phyloP scores from a whole-genome alignment of 2,797 vertebrate genomes.

The Anomalospiza imberbis region DNA sequence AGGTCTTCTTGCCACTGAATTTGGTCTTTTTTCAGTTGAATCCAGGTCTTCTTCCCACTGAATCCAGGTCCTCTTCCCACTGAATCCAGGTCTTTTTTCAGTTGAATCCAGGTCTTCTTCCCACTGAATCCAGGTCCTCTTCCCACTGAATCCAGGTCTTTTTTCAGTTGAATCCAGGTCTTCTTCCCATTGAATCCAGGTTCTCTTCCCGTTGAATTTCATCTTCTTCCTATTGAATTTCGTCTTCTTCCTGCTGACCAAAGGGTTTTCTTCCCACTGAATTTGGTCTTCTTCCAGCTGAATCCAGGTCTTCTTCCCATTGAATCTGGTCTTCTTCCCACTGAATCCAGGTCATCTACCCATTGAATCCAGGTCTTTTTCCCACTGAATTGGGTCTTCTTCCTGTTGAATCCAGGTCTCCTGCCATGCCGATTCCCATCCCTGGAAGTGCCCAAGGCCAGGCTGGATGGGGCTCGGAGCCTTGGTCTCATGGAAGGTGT shows the following conservation, averaged over 20 bases:
- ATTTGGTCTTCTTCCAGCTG: accelerated
- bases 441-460: neutral
- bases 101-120: too few relatives aligned
- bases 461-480: accelerated
- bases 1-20: too few relatives aligned
- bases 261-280: accelerated
- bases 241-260: too few relatives aligned
- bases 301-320: neutral
- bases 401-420: neutral
- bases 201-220: too few relatives aligned
- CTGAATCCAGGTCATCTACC: neutral
- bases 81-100: too few relatives aligned
- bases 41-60: too few relatives aligned
- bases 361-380: neutral
- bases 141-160: too few relatives aligned
- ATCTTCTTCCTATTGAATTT: neutral
- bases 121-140: too few relatives aligned
- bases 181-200: too few relatives aligned
- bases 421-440: accelerated
- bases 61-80: too few relatives aligned
- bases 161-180: too few relatives aligned
- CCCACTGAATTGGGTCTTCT: accelerated
- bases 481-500: neutral
- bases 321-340: neutral
- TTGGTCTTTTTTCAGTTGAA: too few relatives aligned